phyloP scores from a whole-genome alignment of 2,797 vertebrate genomes.

The Phalloptychus januarius region DNA sequence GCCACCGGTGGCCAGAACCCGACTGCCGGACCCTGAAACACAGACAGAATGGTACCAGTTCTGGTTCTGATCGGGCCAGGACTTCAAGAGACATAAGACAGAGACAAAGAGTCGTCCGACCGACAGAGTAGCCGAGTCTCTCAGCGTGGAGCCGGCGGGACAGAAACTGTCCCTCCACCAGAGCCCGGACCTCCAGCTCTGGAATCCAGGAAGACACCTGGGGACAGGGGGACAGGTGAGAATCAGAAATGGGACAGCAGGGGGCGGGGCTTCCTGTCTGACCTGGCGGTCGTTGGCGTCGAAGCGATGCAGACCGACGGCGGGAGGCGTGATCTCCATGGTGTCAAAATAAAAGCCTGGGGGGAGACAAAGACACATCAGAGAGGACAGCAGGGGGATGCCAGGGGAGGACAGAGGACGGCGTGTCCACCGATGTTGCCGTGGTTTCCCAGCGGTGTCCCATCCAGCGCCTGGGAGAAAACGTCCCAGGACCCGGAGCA shows the following conservation, averaged over 20 bases:
- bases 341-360: conserved; percentile 96
- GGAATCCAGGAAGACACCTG: conserved; percentile 83
- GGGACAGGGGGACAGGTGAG: not conserved
- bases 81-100: not conserved
- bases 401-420: no score
- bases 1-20: conserved; percentile 93
- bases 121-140: conserved; percentile 88
- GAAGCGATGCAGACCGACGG: conserved; percentile 86
- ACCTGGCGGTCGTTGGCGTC: conserved; percentile 79
- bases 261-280: conserved; percentile 41
- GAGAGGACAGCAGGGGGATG: not conserved
- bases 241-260: conserved; percentile 73
- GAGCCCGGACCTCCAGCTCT: conserved; percentile 87
- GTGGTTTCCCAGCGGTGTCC: conserved; percentile 85
- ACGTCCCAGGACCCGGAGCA: conserved; percentile 87
- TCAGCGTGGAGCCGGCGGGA: conserved; percentile 92
- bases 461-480: conserved; percentile 85
- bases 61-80: not conserved
- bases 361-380: conserved; percentile 24
- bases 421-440: conserved; percentile 85
- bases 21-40: conserved; percentile 84
- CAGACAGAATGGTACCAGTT: not conserved
- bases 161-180: conserved; percentile 96
- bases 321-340: conserved; percentile 92
- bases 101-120: conserved; percentile 74